Evolutionary conservation across 2,888 invertebrate genomes (phyloP), one percentile per base, ranked within the genome.

Genomic region (Xanthorhoe designata): DNA sequence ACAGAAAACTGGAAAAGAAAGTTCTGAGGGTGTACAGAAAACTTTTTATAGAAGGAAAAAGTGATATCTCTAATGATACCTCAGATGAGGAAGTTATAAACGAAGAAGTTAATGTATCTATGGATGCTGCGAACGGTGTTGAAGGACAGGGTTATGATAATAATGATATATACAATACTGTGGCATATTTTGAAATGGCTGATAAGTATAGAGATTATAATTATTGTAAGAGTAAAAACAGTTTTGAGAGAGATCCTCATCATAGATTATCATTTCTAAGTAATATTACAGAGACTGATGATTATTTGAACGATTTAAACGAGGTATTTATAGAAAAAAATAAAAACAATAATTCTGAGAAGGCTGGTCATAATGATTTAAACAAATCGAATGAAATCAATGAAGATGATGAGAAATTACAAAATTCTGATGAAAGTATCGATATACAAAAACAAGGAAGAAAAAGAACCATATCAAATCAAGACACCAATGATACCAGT

Each of bases 21-120:
- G 77, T 85, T 13, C 72, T 56, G 57, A 76, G 57, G 5, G 17
- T 79, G 2, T 80, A 84, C 55, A 71, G 56, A 47, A 76, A 74
- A 32, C 49, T 86, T 2, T 85, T 84, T 50, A 54, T 71, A 18
- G 75, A 77, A 57, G 75, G 49, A 15, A 13, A 8, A 32, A 63
- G 52, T 18, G 42, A 63, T 51, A 6, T 32, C 1, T 51, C 42
- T 2, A 49, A n/a, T 42, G 51, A 29, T 0, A 35, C n/a, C 0
- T 47, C 53, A 17, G 32, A 61, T 18, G 49, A 32, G 29, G 29
- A 29, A 24, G 9, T 29, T 10, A 8, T n/a, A 13, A 10, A 49
- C 19, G 15, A 6, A 17, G 56, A 45, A n/a, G n/a, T 10, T n/a
- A 7, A n/a, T 45, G n/a, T n/a, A n/a, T 15, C n/a, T n/a, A 10